Evolutionary conservation across 2,888 invertebrate species (phyloP).

Genomic region (Ophion obscuratus): DNA sequence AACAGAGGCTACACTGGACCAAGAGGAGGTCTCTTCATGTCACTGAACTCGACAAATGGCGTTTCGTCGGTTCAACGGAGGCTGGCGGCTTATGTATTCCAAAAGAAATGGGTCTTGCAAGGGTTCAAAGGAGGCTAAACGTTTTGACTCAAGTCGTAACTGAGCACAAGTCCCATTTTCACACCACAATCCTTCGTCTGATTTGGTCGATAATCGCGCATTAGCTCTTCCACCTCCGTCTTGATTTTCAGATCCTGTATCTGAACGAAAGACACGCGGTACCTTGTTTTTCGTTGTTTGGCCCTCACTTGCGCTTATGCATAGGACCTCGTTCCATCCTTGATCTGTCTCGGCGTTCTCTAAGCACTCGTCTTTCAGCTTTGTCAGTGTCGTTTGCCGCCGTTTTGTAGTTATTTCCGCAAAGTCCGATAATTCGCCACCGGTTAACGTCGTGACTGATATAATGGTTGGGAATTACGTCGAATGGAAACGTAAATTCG

Average conservation of each 20-base stretch:
- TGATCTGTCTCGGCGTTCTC: not conserved
- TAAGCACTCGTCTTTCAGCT: conserved; percentile 11
- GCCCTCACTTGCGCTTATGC: not conserved
- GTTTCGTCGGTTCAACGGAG: too few relatives aligned
- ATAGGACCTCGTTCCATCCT: conserved; percentile 22
- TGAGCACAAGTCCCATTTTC: conserved; percentile 19
- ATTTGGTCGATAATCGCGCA: conserved; percentile 7
- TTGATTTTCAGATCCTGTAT: conserved; percentile 14
- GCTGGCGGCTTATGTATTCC: too few relatives aligned
- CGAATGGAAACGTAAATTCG: conserved; percentile 37
- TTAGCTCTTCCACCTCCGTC: conserved; percentile 6
- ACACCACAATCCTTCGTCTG: conserved; percentile 11
- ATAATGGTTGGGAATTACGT: conserved; percentile 42
- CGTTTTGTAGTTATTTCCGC: conserved; percentile 32
- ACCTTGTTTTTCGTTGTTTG: conserved; percentile 6
- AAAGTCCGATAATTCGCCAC: conserved; percentile 45
- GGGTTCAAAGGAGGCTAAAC: too few relatives aligned
- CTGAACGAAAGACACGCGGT: conserved; percentile 8
- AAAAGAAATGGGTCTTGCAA: too few relatives aligned
- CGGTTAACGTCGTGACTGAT: conserved; percentile 37
- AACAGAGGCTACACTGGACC: too few relatives aligned
- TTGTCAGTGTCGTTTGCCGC: conserved; percentile 30
- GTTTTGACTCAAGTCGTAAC: not conserved
- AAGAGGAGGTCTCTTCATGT: too few relatives aligned
- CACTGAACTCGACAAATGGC: too few relatives aligned